These are phyloP conservation scores for Tetranychus urticae DNA, from an alignment of 1,140 invertebrate species.

Conservation along the genomic window DNA sequence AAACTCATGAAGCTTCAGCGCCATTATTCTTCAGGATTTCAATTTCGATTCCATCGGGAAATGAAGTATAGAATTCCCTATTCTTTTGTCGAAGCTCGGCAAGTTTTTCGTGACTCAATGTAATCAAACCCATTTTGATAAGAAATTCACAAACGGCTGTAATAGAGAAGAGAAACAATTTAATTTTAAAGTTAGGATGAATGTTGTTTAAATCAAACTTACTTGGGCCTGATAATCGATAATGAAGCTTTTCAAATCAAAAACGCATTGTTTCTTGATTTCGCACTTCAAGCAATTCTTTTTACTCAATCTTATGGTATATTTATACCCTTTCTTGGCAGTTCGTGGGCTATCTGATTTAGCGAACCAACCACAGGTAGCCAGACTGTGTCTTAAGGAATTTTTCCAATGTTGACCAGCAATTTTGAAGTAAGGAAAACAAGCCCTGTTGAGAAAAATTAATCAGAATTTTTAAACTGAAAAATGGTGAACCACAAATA, in stretches of 20 bases:
- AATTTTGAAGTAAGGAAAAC: background rate
- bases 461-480: background rate
- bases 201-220: too few species aligned
- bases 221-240: background rate
- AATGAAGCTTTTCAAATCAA: background rate
- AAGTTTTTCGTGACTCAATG: too few species aligned
- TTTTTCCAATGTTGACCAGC: background rate
- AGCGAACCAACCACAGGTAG: background rate
- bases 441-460: background rate
- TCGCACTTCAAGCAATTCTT: background rate
- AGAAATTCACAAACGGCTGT: too few species aligned
- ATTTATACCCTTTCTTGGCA: background rate
- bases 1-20: too few species aligned
- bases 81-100: too few species aligned
- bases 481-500: background rate
- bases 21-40: too few species aligned
- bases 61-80: too few species aligned
- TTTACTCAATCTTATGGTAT: background rate
- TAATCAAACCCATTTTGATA: too few species aligned
- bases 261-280: background rate
- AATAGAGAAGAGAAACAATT: too few species aligned
- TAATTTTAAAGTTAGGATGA: too few species aligned
- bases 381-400: background rate
- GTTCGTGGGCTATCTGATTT: background rate
- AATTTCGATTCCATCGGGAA: too few species aligned